Percentiles rank a stretch among this genome's conserved stretches.
Conservation (phyloP, 1,140 invertebrate genomes). For the Drosophila cardini region DNA sequence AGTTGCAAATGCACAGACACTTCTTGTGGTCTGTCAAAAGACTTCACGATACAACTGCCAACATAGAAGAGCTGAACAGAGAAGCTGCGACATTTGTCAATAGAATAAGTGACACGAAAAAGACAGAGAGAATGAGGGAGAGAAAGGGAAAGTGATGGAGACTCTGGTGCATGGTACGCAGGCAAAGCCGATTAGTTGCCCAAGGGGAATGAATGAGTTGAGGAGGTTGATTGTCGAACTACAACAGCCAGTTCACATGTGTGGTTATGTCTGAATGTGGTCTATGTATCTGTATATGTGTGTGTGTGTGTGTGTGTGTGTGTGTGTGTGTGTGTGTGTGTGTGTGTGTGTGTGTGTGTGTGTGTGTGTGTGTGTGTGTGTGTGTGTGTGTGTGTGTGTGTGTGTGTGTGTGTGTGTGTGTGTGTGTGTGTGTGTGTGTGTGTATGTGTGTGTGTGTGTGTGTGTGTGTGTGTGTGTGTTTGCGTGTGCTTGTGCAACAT, state of each 20-base stretch:
- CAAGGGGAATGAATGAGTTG: slow-evolving; percentile 16
- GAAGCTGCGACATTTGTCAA: slow-evolving; percentile 30
- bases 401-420: slow-evolving; percentile 14
- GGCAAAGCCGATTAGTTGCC: slow-evolving; percentile 44
- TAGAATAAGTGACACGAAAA: neutral
- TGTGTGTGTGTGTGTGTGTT: slow-evolving; percentile 16
- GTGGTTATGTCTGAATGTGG: neutral
- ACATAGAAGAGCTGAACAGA: neutral
- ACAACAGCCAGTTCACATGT: neutral
- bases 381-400: slow-evolving; percentile 15
- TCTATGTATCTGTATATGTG: neutral
- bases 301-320: slow-evolving; percentile 5
- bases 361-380: slow-evolving; percentile 14
- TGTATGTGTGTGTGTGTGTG: slow-evolving; percentile 5
- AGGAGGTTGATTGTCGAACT: slow-evolving; percentile 2
- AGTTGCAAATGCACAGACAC: slow-evolving; percentile 9
- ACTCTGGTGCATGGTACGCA: slow-evolving; percentile 13
- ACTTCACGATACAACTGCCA: slow-evolving; percentile 8
- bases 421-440: slow-evolving; percentile 15
- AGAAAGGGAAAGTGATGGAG: neutral
- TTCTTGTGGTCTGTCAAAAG: slow-evolving; percentile 18
- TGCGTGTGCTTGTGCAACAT: slow-evolving; percentile 28
- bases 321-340: slow-evolving; percentile 9
- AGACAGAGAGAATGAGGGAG: slow-evolving; percentile 1
- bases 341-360: slow-evolving; percentile 15